Evolutionary conservation across 2,113 vertebrate genomes (phyloP), one percentile per base, ranked within the genome.

Genomic region (Anoura caudifer): DNA sequence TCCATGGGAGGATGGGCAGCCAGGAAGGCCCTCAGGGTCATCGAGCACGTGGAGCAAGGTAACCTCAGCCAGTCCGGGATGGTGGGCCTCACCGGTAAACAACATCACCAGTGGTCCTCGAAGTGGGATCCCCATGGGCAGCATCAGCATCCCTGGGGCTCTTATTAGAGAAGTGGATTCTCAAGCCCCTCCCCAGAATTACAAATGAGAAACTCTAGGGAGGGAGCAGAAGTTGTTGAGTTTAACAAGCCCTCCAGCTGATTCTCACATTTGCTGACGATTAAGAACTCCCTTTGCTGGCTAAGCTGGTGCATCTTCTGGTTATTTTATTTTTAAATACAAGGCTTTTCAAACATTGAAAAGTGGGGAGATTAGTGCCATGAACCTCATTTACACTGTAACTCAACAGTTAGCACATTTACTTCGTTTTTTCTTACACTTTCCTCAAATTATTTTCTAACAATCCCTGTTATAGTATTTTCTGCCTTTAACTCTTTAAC

Each of bases 1-100:
- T 99, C 99, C 84, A 99, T 99, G 99, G 99, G 99, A 95, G 99
- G 99, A 96, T 99, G 99, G 99, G 99, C 99, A n/a, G 99, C 99
- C 4, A 99, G 99, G 93, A 99, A 99, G 97, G 99, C 99, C 63
- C 98, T 99, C 96, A 98, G 99, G 98, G 99, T 99, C 75, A 97
- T 99, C 54, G 99, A 99, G 97, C 99, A 99, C 0, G 99, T 99
- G 80, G 99, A 99, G 84, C 99, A 99, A 99, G 99, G 99, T 99
- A 98, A 96, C 69, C 36, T 8, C 24, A 61, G 38, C 4, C 43
- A 3, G 4, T 0, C 69, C 7, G 5, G 92, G 75, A 79, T 70
- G 63, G 31, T 3, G 9, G 80, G 24, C 4, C 31, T 20, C 26
- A 0, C 47, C 2, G 9, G 4, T 10, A 3, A 36, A 38, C 38